Evolutionary conservation across 2,888 invertebrate species (phyloP), one percentile per base, ranked within the genome.

Genomic region (Xestia rhomboidea): DNA sequence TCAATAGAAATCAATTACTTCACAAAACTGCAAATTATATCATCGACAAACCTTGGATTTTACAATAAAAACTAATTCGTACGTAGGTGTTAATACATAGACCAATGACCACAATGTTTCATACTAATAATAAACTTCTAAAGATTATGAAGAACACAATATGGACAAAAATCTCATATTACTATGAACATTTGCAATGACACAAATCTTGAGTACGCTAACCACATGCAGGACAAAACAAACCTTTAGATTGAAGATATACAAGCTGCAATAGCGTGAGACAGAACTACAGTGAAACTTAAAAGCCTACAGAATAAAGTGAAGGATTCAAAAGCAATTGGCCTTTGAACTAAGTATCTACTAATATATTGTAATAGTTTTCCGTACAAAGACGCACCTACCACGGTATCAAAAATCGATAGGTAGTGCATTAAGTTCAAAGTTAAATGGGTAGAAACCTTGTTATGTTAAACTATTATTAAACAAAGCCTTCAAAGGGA

Each of bases 301-400:
- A 64, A 68, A 85, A 83, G 66, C 74, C 68, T 72, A 41, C 71
- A 71, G 51, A 72, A 73, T 72, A 41, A 34, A 73, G 62, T 68
- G 86, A 76, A 79, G 86, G 73, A 75, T 71, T 63, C 77, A 49
- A 78, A 78, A 83, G 54, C 57, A 71, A 63, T 79, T 84, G 81
- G 87, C 85, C 87, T 87, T 88, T 88, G 71, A 78, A 83, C 71
- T 73, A 74, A 84, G 80, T 82, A 75, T 88, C 78, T 80, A 82
- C 10, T 41, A 41, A 41, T 41, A 73, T 80, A 85, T 75, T 83
- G 82, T 73, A 71, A 82, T 76, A 72, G 34, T 70, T 79, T 85
- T 88, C 77, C 87, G 84, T 87, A 71, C 83, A 54, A 86, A 71
- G 83, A 84, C 86, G 86, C 84, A 86, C 74, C 84, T 84, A 67